Percentiles rank a stretch among this genome's conserved stretches.
These are phyloP conservation scores for Camponotus floridanus DNA, from an alignment of 1,140 invertebrate genomes.

Conservation along the genomic window DNA sequence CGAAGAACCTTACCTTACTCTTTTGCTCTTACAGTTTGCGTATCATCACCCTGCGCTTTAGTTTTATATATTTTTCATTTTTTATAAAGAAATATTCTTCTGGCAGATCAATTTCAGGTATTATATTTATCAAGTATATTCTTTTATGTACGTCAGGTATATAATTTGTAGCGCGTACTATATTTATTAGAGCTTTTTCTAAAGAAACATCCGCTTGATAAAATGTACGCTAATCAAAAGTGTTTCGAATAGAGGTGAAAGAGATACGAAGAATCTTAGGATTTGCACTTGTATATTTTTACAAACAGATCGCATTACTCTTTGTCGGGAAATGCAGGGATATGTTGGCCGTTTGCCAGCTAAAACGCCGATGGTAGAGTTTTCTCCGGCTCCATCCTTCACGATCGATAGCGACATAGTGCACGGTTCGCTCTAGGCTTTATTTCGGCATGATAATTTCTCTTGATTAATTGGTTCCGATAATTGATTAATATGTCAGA, in stretches of 20 bases:
- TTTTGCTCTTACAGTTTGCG: no score
- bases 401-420: conserved; percentile 66
- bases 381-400: conserved; percentile 54
- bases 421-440: not conserved
- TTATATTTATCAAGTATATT: no score
- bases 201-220: not conserved
- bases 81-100: not conserved
- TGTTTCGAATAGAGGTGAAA: not conserved
- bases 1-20: not conserved
- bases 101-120: not conserved
- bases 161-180: not conserved
- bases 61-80: no score
- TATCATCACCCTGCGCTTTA: no score
- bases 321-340: conserved; percentile 13
- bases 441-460: conserved; percentile 10
- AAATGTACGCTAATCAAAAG: not conserved
- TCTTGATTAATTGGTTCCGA: conserved; percentile 20
- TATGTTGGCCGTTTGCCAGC: conserved; percentile 55
- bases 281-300: conserved; percentile 43
- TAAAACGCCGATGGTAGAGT: conserved; percentile 48
- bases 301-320: conserved; percentile 33
- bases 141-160: no score
- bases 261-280: conserved; percentile 18
- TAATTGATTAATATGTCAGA: not conserved
- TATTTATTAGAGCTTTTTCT: not conserved